These are phyloP conservation scores for Mya arenaria DNA, from an alignment of 1,140 invertebrate species.

Conservation along the genomic window DNA sequence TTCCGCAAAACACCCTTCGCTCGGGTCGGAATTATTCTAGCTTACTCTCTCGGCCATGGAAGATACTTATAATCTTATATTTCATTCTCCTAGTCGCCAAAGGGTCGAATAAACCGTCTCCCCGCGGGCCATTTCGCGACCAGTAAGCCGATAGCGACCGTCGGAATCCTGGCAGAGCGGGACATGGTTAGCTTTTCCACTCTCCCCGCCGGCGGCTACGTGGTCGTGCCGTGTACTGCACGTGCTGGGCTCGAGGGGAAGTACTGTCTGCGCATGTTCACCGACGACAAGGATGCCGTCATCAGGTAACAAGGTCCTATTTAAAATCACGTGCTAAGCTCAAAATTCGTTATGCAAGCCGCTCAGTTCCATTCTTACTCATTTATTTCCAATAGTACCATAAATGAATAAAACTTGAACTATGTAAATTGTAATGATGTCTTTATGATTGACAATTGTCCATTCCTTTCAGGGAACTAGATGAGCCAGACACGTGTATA, in stretches of 20 bases:
- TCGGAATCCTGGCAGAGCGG: slow-evolving; percentile 48
- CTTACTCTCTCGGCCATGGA: neutral
- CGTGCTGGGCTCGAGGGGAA: slow-evolving; percentile 52
- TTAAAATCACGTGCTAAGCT: no score
- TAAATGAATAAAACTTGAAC: no score
- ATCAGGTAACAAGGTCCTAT: slow-evolving; percentile 47
- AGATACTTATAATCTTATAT: neutral
- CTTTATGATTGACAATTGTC: no score
- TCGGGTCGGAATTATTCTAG: no score
- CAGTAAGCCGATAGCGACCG: slow-evolving; percentile 37
- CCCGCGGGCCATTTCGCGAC: slow-evolving; percentile 29
- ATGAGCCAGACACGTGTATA: slow-evolving; percentile 11
- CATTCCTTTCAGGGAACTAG: slow-evolving; percentile 30
- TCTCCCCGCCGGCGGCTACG: slow-evolving; percentile 55
- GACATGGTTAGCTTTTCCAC: slow-evolving; percentile 59
- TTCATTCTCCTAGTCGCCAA: slow-evolving; percentile 35
- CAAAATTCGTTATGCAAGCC: no score
- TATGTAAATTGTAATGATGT: no score
- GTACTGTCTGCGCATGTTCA: slow-evolving; percentile 57
- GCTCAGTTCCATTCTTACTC: no score
- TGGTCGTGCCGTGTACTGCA: slow-evolving; percentile 57
- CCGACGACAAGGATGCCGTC: slow-evolving; percentile 34
- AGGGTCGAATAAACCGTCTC: slow-evolving; percentile 26
- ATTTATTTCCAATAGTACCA: no score
- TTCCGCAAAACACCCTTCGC: no score